A percentile compares a stretch with the other conserved stretches of the same genome.
Conservation (phyloP, 1,140 invertebrate genomes). For the Temnothorax curvispinosus region DNA sequence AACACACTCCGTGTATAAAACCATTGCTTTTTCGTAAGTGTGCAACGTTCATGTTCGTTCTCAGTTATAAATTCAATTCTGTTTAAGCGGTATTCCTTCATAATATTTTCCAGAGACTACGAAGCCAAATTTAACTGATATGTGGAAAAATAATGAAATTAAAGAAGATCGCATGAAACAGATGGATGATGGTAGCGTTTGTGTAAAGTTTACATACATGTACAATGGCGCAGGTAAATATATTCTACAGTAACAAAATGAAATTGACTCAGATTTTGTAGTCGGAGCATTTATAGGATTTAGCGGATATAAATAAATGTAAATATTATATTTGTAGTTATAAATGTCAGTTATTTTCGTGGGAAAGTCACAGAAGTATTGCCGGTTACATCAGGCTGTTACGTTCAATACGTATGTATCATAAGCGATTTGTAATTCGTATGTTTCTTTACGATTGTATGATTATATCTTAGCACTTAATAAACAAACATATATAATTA, state of each 20-base stretch:
- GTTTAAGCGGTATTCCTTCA: neutral
- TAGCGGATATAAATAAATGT: constrained; percentile 27
- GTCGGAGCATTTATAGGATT: neutral
- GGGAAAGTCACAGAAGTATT: constrained; percentile 74
- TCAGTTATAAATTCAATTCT: neutral
- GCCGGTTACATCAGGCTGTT: constrained; percentile 71
- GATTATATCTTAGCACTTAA: neutral
- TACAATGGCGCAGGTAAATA: constrained; percentile 73
- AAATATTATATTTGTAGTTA: constrained; percentile 67
- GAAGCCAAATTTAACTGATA: constrained; percentile 61
- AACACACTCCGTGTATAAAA: constrained; percentile 66
- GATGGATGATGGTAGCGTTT: constrained; percentile 52
- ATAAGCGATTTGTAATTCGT: neutral
- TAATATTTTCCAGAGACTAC: constrained; percentile 43
- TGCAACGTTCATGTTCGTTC: neutral
- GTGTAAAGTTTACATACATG: constrained; percentile 74
- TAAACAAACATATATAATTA: constrained; percentile 33
- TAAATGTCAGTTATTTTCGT: constrained; percentile 72
- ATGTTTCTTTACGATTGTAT: neutral
- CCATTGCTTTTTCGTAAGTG: constrained; percentile 53
- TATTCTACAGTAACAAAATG: neutral
- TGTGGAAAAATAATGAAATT: constrained; percentile 54
- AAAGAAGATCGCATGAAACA: too few relatives aligned
- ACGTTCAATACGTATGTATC: constrained; percentile 67
- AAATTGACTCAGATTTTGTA: neutral